Conservation (phyloP, 2,888 invertebrate species). For the Notocelia uddmanniana region DNA sequence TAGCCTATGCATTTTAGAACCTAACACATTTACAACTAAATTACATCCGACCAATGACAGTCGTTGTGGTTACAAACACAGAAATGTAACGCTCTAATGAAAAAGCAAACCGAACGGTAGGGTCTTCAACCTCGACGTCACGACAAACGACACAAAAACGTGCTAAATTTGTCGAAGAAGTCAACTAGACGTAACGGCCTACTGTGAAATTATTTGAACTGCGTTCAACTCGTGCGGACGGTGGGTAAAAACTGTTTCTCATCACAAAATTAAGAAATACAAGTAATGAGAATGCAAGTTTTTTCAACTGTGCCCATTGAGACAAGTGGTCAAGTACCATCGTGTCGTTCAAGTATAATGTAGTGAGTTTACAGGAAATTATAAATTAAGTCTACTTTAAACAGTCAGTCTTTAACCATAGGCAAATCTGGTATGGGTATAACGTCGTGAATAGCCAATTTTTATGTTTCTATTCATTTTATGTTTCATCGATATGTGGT, state of each 20-base stretch:
- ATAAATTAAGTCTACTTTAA: background rate
- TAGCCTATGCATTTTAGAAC: no score
- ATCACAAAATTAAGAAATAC: slow-evolving; percentile 46
- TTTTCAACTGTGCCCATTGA: background rate
- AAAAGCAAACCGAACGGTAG: slow-evolving; percentile 70
- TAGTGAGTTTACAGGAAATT: background rate
- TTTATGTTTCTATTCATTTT: no score
- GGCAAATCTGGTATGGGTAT: no score
- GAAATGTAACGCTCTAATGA: slow-evolving; percentile 81
- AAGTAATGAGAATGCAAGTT: slow-evolving; percentile 13
- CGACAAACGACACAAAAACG: slow-evolving; percentile 71
- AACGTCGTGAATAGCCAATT: no score
- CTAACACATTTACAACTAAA: slow-evolving; percentile 3
- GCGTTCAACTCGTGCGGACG: slow-evolving; percentile 40
- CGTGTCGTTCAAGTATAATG: background rate
- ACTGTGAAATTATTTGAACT: slow-evolving; percentile 74
- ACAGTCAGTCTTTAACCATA: no score
- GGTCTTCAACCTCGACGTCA: slow-evolving; percentile 73
- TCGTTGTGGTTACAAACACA: slow-evolving; percentile 50
- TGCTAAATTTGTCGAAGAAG: slow-evolving; percentile 78
- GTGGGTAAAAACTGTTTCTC: slow-evolving; percentile 28
- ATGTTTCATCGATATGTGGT: no score
- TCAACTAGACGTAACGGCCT: slow-evolving; percentile 76
- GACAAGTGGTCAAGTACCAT: background rate
- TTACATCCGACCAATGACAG: slow-evolving; percentile 43